Percentiles rank a stretch among this genome's conserved stretches.
Evolutionary conservation across 2,113 vertebrate genomes (phyloP).

Genomic region (Pipa parva): DNA sequence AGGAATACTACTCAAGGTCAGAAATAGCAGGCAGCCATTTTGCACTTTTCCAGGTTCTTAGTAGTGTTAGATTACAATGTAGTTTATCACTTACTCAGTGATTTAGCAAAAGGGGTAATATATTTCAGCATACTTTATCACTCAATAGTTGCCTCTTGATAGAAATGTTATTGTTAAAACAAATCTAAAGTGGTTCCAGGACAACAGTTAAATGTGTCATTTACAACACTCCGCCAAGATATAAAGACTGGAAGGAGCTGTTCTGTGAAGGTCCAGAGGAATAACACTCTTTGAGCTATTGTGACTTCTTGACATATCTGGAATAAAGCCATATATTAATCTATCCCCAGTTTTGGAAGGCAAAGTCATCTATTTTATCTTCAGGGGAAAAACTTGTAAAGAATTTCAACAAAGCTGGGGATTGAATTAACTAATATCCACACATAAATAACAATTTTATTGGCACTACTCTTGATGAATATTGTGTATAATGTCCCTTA

Average conservation of each 20-base stretch:
- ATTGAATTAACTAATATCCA: conserved; percentile 42
- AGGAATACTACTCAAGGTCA: conserved; percentile 2
- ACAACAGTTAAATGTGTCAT: conserved; percentile 34
- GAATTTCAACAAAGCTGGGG: conserved; percentile 40
- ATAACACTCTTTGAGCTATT: conserved; percentile 14
- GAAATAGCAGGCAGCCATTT: conserved; percentile 2
- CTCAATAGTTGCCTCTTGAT: conserved; percentile 37
- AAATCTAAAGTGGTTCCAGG: conserved; percentile 29
- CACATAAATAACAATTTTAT: conserved; percentile 42
- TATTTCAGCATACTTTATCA: conserved; percentile 20
- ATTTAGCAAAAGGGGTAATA: conserved; percentile 21
- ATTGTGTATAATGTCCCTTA: conserved; percentile 43
- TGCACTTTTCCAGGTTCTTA: neutral
- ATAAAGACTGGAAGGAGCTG: conserved; percentile 9
- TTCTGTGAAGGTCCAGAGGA: neutral
- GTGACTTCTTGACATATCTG: conserved; percentile 27
- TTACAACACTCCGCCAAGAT: conserved; percentile 28
- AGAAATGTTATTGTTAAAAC: conserved; percentile 29
- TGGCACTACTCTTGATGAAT: conserved; percentile 41
- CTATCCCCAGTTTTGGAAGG: conserved; percentile 10
- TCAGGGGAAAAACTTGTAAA: conserved; percentile 35
- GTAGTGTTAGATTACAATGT: conserved; percentile 7
- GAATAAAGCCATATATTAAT: conserved; percentile 29
- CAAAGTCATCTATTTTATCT: conserved; percentile 29
- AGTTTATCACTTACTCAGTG: conserved; percentile 18